These are phyloP conservation scores for Diacarnus erythraeanus DNA, from an alignment of 37 sponge, comb jelly and placozoan species.

Conservation along the genomic window DNA sequence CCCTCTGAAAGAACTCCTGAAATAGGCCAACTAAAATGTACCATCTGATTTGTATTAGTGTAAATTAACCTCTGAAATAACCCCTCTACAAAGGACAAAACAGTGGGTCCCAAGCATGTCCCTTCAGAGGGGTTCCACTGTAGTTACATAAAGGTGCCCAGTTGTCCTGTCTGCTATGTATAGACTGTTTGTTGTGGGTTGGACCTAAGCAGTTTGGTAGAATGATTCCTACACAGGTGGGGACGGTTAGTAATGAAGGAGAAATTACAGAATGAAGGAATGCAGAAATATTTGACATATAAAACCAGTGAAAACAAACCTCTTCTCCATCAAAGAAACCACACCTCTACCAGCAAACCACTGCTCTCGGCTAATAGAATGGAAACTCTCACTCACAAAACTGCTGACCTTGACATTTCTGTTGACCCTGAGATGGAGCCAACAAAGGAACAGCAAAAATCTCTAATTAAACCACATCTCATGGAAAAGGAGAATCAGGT, in stretches of 20 bases:
- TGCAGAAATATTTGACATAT: constrained; percentile 47
- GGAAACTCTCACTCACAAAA: background rate
- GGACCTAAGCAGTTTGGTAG: too few relatives aligned
- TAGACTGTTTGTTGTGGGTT: too few relatives aligned
- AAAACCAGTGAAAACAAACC: background rate
- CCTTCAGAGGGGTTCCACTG: too few relatives aligned
- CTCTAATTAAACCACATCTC: background rate
- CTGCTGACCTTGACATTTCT: constrained; percentile 2
- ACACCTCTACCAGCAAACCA: background rate
- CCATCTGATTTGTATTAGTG: background rate
- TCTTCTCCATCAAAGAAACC: background rate
- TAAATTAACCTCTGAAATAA: too few relatives aligned
- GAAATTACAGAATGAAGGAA: constrained; percentile 30
- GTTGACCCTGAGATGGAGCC: background rate
- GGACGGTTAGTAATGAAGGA: constrained; percentile 57
- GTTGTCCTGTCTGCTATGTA: too few relatives aligned
- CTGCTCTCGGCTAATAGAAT: background rate
- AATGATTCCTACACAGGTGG: too few relatives aligned
- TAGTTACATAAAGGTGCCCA: too few relatives aligned
- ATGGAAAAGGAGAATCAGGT: constrained; percentile 15
- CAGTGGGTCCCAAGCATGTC: too few relatives aligned
- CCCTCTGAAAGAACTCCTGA: too few relatives aligned
- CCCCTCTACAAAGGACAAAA: too few relatives aligned
- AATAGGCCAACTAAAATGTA: background rate
- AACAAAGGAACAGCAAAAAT: background rate